phyloP scores from a whole-genome alignment of 2,797 vertebrate species.

The Gymnodraco acuticeps region DNA sequence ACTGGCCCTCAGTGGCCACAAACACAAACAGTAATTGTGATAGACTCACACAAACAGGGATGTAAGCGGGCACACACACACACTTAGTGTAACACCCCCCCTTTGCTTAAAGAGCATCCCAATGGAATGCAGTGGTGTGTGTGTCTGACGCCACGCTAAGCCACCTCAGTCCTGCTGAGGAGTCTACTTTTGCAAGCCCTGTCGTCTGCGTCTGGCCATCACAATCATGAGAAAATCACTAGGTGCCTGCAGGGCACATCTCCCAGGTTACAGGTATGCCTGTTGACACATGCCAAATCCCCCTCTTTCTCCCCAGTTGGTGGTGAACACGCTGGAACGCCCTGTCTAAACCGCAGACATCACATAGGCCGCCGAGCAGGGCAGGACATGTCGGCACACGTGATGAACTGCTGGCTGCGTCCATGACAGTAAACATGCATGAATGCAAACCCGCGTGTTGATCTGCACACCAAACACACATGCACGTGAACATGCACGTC shows the following conservation, averaged over 20 bases:
- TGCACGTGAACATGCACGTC: background rate
- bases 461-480: conserved; percentile 21
- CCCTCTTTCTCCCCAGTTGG: conserved; percentile 78
- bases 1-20: conserved; percentile 72
- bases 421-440: conserved; percentile 66
- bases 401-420: conserved; percentile 71
- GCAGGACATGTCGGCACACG: conserved; percentile 87
- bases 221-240: conserved; percentile 88
- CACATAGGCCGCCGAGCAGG: conserved; percentile 82
- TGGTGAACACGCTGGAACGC: conserved; percentile 81
- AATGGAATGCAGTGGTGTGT: conserved; percentile 84
- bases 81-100: conserved; percentile 52
- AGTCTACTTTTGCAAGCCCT: conserved; percentile 83
- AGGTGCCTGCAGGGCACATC: conserved; percentile 84
- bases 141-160: conserved; percentile 87
- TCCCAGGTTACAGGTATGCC: conserved; percentile 86
- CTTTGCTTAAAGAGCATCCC: conserved; percentile 71
- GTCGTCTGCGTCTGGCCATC: conserved; percentile 84
- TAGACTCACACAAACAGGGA: conserved; percentile 64
- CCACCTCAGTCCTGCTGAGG: conserved; percentile 85
- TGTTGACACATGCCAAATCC: conserved; percentile 89
- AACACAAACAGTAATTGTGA: conserved; percentile 82
- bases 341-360: conserved; percentile 89
- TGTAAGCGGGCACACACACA: conserved; percentile 42
- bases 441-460: conserved; percentile 51